phyloP scores from a whole-genome alignment of 2,888 invertebrate species.

The Choreutis nemorana region DNA sequence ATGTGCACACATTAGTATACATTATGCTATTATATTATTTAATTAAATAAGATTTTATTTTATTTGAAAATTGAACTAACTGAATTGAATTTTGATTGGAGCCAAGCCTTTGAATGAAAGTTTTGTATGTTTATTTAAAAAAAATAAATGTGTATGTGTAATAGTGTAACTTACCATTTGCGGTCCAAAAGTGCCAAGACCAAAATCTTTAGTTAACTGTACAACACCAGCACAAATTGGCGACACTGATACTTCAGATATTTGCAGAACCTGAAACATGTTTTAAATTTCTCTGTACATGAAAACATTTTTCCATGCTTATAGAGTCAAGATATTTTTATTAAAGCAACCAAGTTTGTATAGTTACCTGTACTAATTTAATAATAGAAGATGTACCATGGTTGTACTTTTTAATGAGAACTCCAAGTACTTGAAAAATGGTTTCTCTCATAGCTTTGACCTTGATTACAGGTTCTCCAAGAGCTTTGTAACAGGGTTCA shows the following conservation, averaged over 20 bases:
- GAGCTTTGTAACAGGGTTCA: constrained; percentile 76
- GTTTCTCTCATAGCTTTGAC: constrained; percentile 73
- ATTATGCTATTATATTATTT: too few relatives aligned
- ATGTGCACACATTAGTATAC: too few relatives aligned
- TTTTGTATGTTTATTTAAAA: too few relatives aligned
- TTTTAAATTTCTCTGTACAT: neutral
- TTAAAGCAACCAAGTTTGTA: constrained; percentile 2
- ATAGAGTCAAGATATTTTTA: too few relatives aligned
- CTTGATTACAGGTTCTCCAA: constrained; percentile 69
- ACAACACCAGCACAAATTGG: constrained; percentile 76
- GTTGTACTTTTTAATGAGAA: constrained; percentile 82
- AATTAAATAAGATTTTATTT: too few relatives aligned
- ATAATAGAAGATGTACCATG: constrained; percentile 82
- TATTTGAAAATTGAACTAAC: too few relatives aligned
- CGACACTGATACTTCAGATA: constrained; percentile 74
- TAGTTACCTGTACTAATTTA: constrained; percentile 68
- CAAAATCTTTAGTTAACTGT: constrained; percentile 72
- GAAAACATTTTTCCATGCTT: too few relatives aligned
- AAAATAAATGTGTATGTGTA: neutral
- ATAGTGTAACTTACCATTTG: constrained; percentile 69
- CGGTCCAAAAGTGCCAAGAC: constrained; percentile 73
- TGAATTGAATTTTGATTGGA: too few relatives aligned
- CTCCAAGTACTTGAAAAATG: constrained; percentile 81
- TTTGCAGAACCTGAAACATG: constrained; percentile 73
- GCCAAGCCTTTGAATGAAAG: too few relatives aligned